Conservation (phyloP, 2,888 invertebrate genomes). For the Euzophera pinguis region DNA sequence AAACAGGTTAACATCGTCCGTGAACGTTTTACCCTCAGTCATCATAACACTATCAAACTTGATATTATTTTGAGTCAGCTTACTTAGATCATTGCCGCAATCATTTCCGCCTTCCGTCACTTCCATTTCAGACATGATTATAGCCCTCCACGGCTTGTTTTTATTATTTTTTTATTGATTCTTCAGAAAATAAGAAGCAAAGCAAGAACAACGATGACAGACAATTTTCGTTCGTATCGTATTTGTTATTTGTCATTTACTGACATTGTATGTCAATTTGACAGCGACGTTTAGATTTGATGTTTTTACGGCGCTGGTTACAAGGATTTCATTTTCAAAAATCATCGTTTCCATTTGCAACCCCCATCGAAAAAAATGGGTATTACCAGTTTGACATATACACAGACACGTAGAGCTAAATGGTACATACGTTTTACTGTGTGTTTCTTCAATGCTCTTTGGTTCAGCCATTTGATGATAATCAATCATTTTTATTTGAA, state of each 20-base stretch:
- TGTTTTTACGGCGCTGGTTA: too few species aligned
- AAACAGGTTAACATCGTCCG: slow-evolving; percentile 24
- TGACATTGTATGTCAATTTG: neutral
- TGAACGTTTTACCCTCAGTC: slow-evolving; percentile 11
- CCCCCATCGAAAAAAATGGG: too few species aligned
- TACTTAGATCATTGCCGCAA: slow-evolving; percentile 67
- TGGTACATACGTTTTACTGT: too few species aligned
- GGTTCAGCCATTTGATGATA: too few species aligned
- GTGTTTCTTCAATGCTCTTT: too few species aligned
- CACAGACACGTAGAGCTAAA: too few species aligned
- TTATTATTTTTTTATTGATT: slow-evolving; percentile 14
- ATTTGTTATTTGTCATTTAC: neutral
- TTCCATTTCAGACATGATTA: slow-evolving; percentile 72
- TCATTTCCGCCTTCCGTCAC: slow-evolving; percentile 59
- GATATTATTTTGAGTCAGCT: slow-evolving; percentile 29
- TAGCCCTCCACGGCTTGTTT: slow-evolving; percentile 24
- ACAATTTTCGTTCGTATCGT: slow-evolving; percentile 30
- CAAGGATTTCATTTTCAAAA: too few species aligned
- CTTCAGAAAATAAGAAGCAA: slow-evolving; percentile 13
- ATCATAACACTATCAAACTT: neutral
- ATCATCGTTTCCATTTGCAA: too few species aligned
- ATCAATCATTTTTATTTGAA: too few species aligned
- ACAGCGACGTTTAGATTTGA: neutral
- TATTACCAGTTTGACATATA: too few species aligned
- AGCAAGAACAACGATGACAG: slow-evolving; percentile 47